Evolutionary conservation across 35 echinoderm and acorn worm genomes (phyloP).

Genomic region (Apostichopus parvimensis): DNA sequence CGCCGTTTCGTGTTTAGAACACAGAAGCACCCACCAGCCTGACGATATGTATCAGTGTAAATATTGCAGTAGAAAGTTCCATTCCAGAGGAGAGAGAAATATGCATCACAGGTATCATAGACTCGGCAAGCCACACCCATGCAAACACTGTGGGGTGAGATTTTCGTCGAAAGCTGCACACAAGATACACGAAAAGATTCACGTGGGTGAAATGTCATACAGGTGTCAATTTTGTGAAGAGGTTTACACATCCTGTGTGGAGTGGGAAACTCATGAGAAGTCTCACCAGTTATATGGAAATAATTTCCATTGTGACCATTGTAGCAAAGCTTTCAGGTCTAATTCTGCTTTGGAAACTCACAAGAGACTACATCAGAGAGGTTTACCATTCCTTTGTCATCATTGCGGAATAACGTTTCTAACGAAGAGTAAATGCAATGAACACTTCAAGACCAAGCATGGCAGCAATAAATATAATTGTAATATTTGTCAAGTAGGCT

Average conservation of each 20-base stretch:
- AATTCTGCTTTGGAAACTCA: constrained; percentile 1
- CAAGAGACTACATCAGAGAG: neutral
- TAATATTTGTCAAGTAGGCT: neutral
- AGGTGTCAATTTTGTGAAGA: constrained; percentile 35
- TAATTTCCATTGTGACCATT: constrained; percentile 10
- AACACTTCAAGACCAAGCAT: neutral
- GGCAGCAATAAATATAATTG: neutral
- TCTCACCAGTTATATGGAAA: constrained; percentile 16
- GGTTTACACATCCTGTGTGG: neutral
- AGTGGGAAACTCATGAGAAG: constrained; percentile 8
- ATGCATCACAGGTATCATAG: neutral
- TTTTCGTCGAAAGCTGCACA: neutral
- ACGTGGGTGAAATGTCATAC: constrained; percentile 17
- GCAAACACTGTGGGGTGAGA: neutral
- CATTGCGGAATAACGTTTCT: neutral
- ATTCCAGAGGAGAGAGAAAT: neutral
- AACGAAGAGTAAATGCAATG: neutral
- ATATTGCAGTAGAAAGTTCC: neutral
- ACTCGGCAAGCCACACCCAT: neutral
- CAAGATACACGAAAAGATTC: constrained; percentile 4
- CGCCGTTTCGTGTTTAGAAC: neutral
- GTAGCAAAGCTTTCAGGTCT: constrained; percentile 3
- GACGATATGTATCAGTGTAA: neutral
- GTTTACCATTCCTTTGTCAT: neutral
- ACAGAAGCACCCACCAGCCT: neutral